A percentile compares a stretch with the other conserved stretches of the same genome.
Conservation (phyloP, 2,888 invertebrate species). For the Drosophila algonquin region DNA sequence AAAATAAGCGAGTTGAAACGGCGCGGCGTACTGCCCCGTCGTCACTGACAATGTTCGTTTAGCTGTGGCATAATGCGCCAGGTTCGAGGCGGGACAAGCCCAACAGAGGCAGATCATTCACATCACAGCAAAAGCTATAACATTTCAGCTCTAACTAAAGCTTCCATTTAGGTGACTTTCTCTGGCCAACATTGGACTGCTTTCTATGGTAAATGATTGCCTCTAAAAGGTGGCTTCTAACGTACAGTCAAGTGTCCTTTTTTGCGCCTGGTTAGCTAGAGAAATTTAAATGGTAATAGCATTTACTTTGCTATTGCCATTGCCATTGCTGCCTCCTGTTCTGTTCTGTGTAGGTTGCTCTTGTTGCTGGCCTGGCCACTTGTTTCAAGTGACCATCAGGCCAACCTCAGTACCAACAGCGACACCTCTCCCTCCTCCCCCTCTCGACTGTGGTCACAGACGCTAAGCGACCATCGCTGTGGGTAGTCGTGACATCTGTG, state of each 20-base stretch:
- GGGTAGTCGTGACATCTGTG: conserved; percentile 22
- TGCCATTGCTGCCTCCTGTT: not conserved
- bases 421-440: not conserved
- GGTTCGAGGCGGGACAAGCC: conserved; percentile 4
- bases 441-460: conserved; percentile 32
- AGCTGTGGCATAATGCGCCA: conserved; percentile 34
- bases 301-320: conserved; percentile 63
- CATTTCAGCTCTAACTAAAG: too few species aligned
- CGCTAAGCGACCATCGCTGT: conserved; percentile 32
- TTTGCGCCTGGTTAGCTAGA: conserved; percentile 69
- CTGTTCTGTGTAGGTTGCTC: not conserved
- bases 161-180: not conserved
- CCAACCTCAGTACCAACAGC: conserved; percentile 24
- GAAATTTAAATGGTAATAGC: conserved; percentile 72
- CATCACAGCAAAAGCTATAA: not conserved
- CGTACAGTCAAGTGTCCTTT: conserved; percentile 60
- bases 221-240: conserved; percentile 45
- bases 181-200: not conserved
- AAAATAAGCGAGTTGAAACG: conserved; percentile 47
- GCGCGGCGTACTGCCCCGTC: conserved; percentile 34
- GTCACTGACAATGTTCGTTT: conserved; percentile 54
- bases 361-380: conserved; percentile 49
- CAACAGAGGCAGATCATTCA: conserved; percentile 41
- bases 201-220: conserved; percentile 49
- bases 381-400: conserved; percentile 58